Evolutionary conservation across 2,888 invertebrate species (phyloP), one percentile per base, ranked within the genome.

Genomic region (Stenchaetothrips biformis): DNA sequence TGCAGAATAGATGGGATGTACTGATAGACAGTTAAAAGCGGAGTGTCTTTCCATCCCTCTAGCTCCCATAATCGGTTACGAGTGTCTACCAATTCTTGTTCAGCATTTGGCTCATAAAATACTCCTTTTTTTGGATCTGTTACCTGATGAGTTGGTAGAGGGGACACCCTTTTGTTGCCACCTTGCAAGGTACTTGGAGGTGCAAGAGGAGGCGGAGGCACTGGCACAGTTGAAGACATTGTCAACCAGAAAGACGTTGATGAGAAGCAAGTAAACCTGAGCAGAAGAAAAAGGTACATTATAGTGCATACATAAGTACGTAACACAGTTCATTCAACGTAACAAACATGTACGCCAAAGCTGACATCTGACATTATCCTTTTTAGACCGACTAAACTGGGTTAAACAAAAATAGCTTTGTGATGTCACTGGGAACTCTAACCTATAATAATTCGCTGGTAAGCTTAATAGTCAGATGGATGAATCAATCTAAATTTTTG

Each of bases 1-100:
- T 81, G 81, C 25, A 74, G 78, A 16, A 81, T 48, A 7, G 48
- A 21, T 74, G 67, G 67, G 25, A 74, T 21, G 25, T 74, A 74
- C 25, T 74, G 67, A 74, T 74, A 74, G 2, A 74, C 67, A 74
- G 67, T 74, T 25, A 74, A 25, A 74, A 74, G 67, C 11, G 67
- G 67, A 21, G 67, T 11, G 11, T 74, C 67, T 74, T 74, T 74
- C 67, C 67, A 74, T 25, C 67, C 67, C 11, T 74, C 67, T 11
- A 74, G 67, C 7, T 74, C 67, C 67, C 67, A 74, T 25, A 74
- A 11, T 25, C 67, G 21, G 4, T 74, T 21, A 7, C 67, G 21
- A 25, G 67, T 74, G 11, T 74, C 67, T 11, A 74, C 25, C 67
- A 74, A 74, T 25, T 74, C 67, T 25, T 74, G 67, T 25, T 74